Evolutionary conservation across 2,797 vertebrate genomes (phyloP).

Genomic region (Erethizon dorsatum): DNA sequence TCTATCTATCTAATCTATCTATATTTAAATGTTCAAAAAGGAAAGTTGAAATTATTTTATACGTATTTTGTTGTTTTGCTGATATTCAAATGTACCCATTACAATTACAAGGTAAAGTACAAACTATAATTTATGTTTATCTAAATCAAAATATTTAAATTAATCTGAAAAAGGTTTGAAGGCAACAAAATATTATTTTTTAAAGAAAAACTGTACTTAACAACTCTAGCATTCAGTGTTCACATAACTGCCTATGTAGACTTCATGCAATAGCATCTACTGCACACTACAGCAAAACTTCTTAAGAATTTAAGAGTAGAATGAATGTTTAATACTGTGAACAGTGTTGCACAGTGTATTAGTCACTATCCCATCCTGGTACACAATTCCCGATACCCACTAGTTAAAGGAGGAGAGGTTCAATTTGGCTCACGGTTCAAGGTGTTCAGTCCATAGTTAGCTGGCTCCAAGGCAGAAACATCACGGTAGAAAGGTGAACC

Average conservation of each 20-base stretch:
- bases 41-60: neutral
- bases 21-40: neutral
- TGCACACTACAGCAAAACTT: neutral
- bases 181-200: neutral
- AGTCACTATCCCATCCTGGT: neutral
- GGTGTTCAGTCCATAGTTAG: neutral
- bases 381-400: neutral
- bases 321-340: neutral
- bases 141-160: constrained; percentile 3
- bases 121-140: neutral
- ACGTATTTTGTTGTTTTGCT: neutral
- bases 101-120: neutral
- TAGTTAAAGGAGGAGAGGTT: neutral
- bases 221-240: neutral
- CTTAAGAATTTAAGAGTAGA: neutral
- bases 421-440: neutral
- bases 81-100: neutral
- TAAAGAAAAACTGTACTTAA: neutral
- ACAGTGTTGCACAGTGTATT: neutral
- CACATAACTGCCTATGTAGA: neutral
- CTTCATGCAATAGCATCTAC: neutral
- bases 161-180: neutral
- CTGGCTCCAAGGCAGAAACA: neutral
- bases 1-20: no score
- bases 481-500: neutral